Base-by-base conservation (phyloP, 2,113 vertebrate genomes). In the Astur gentilis region DNA sequence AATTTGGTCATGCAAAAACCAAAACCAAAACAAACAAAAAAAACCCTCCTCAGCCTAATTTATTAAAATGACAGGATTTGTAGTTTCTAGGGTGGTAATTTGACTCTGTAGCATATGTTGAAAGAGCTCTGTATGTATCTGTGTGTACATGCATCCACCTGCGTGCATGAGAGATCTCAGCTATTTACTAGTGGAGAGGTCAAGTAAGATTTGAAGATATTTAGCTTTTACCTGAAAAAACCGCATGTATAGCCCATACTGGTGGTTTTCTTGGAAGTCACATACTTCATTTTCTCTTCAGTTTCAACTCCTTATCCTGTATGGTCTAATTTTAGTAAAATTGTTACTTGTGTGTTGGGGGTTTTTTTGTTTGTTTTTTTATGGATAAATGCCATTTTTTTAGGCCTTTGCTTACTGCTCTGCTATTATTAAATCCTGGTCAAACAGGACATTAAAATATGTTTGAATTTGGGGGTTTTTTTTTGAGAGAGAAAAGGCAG, bases 81-180 rank as follows among this genome's bases (percentile, higher is more conserved):
- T 62, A 42, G 22, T 21, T 87, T 83, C 31, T 61, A 16, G 58
- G 22, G 16, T 42, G 32, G 19, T 64, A 61, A 58, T 57, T 93
- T 79, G 52, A 38, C 29, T 50, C 26, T 12, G 27, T 34, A 91
- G 38, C 3, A 1, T 67, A 6, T 18, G 34, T 65, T 91, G 60
- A 36, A 62, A 44, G 65, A 86, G 19, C 27, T 88, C 27, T 71
- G 10, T 38, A 10, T 8, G 2, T 67, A 0, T 75, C 20, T 47
- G 4, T 58, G 32, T 58, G 34, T 77, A 69, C 0, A 0, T 80
- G 27, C 50, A 61, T 78, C 50, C 23, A 15, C 6, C 0, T 7
- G 7, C 1, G 4, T 0, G 0, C 0, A 0, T 76, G 76, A 76
- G 29, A 82, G 10, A 60, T 70, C 22, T 1, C 9, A 91, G 44